These are phyloP conservation scores for Leptobrachium leishanense DNA, from an alignment of 2,113 vertebrate species.

Conservation along the genomic window DNA sequence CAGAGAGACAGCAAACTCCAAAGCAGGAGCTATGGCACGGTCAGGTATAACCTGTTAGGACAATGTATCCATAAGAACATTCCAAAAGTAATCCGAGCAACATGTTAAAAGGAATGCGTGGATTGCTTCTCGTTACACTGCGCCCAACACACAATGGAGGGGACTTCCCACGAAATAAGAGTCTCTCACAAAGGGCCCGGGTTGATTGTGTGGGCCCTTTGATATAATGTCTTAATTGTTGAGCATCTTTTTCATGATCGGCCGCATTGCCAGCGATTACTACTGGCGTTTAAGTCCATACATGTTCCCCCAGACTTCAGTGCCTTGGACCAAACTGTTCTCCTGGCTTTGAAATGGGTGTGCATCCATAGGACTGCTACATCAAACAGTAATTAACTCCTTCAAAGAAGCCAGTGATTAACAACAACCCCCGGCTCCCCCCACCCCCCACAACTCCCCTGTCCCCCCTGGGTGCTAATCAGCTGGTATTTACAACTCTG, in stretches of 20 bases:
- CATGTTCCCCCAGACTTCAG: not conserved
- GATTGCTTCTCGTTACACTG: not conserved
- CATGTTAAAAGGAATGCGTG: too few species aligned
- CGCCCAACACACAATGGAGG: not conserved
- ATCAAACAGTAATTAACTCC: constrained; percentile 49
- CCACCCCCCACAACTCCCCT: not conserved
- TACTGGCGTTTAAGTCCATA: not conserved
- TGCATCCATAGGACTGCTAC: constrained; percentile 29
- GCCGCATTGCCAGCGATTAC: not conserved
- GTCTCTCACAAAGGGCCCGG: not conserved
- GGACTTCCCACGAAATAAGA: not conserved
- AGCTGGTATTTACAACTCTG: constrained; percentile 30
- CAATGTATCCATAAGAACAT: too few species aligned
- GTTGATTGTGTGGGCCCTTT: not conserved
- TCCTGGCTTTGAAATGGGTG: constrained; percentile 20
- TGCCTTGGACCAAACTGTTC: not conserved
- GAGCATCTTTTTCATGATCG: not conserved
- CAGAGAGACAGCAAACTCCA: too few species aligned
- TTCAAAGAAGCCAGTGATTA: constrained; percentile 41
- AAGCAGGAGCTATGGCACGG: too few species aligned
- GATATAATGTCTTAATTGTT: not conserved
- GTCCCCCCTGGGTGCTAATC: constrained; percentile 36
- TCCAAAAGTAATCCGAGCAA: too few species aligned
- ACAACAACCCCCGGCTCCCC: not conserved
- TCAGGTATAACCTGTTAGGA: too few species aligned